These are phyloP conservation scores for Phocoena phocoena DNA, from an alignment of 2,113 vertebrate species.

Conservation along the genomic window DNA sequence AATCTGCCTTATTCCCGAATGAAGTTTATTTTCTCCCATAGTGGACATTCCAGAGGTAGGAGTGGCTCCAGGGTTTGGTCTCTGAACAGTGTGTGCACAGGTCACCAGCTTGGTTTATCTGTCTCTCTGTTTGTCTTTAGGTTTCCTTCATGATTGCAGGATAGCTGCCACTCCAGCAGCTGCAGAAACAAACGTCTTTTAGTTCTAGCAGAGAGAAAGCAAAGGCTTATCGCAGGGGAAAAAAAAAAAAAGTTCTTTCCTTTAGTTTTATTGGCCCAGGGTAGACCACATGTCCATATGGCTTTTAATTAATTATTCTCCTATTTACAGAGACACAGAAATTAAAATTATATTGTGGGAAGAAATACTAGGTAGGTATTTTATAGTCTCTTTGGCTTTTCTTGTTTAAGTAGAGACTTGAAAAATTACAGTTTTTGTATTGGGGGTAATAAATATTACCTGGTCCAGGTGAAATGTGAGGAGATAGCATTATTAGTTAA, in stretches of 20 bases:
- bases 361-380: neutral
- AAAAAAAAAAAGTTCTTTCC: neutral
- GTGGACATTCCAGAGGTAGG: neutral
- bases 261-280: neutral
- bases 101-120: neutral
- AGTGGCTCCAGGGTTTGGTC: neutral
- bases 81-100: neutral
- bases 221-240: neutral
- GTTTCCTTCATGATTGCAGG: neutral
- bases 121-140: neutral
- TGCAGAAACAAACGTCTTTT: neutral
- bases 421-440: neutral
- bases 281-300: neutral
- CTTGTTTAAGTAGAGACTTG: neutral
- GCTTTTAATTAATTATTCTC: slow-evolving; percentile 33
- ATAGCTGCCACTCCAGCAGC: neutral
- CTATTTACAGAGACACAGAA: slow-evolving; percentile 16
- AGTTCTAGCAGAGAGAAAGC: neutral
- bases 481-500: neutral
- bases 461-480: neutral
- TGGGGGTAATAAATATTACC: neutral
- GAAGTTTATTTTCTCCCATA: neutral
- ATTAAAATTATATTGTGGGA: slow-evolving; percentile 37
- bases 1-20: neutral
- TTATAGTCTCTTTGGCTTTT: slow-evolving; percentile 30